These are phyloP conservation scores for Psilanteris sp. DNA, from an alignment of 1,140 invertebrate genomes.

Conservation along the genomic window DNA sequence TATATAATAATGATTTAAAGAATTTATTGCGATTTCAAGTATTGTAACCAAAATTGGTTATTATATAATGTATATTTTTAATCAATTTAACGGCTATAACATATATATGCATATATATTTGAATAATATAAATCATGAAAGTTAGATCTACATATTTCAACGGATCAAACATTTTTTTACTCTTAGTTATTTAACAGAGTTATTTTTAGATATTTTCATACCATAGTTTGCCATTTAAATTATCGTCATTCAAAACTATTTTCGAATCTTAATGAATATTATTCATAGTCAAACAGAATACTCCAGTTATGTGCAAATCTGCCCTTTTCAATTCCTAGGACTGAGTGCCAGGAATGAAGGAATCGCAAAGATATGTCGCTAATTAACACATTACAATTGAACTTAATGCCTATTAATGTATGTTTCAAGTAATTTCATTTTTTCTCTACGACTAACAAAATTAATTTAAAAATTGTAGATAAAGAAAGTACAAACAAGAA, in stretches of 20 bases:
- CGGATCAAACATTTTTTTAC: no score
- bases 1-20: no score
- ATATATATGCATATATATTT: slow-evolving; percentile 17
- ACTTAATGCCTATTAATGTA: no score
- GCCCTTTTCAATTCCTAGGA: neutral
- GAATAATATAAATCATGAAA: slow-evolving; percentile 28
- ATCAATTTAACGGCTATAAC: no score
- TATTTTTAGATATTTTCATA: slow-evolving; percentile 12
- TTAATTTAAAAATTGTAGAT: no score
- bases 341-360: slow-evolving; percentile 11
- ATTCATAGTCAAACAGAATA: neutral
- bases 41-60: no score
- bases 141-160: slow-evolving; percentile 30
- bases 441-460: no score
- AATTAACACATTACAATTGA: no score
- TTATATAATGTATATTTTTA: slow-evolving; percentile 13
- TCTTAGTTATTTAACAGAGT: slow-evolving; percentile 11
- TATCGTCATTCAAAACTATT: slow-evolving; percentile 1
- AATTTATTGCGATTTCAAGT: no score
- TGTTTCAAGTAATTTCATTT: no score
- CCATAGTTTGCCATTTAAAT: slow-evolving; percentile 21
- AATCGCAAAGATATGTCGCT: slow-evolving; percentile 41
- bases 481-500: no score
- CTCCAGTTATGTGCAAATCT: slow-evolving; percentile 1
- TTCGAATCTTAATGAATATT: slow-evolving; percentile 6